phyloP scores from a whole-genome alignment of 2,888 invertebrate species.

The Trypoxylon attenuatum region DNA sequence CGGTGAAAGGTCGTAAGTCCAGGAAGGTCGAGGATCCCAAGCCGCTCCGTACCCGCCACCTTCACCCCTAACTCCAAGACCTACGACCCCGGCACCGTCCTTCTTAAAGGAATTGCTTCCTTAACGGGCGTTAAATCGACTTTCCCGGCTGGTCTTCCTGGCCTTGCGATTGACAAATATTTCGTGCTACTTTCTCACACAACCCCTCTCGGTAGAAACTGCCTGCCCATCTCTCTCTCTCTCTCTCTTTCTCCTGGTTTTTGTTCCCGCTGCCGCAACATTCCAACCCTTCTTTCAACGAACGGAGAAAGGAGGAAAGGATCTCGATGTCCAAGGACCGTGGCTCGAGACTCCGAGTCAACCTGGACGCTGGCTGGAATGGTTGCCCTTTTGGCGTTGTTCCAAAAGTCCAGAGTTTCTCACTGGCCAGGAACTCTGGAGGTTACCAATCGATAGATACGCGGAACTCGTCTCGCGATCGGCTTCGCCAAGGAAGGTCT shows the following conservation, averaged over 20 bases:
- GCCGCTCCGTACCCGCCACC: slow-evolving; percentile 3
- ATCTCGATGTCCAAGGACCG: slow-evolving; percentile 13
- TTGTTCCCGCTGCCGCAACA: not conserved
- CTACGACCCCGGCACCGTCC: slow-evolving; percentile 37
- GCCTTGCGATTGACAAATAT: slow-evolving; percentile 65
- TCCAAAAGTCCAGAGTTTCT: slow-evolving; percentile 53
- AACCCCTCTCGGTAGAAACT: not conserved
- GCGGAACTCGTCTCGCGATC: too few relatives aligned
- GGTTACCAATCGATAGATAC: slow-evolving; percentile 47
- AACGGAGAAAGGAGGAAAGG: too few relatives aligned
- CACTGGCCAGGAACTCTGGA: slow-evolving; percentile 22
- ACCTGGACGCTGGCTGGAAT: slow-evolving; percentile 49
- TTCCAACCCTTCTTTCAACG: slow-evolving; percentile 11
- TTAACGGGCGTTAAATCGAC: slow-evolving; percentile 61
- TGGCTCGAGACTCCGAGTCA: slow-evolving; percentile 30
- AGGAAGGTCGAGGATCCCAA: slow-evolving; percentile 50
- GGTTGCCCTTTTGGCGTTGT: slow-evolving; percentile 53
- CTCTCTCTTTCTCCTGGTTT: slow-evolving; percentile 6
- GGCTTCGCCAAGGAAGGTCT: too few relatives aligned
- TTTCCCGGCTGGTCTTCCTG: slow-evolving; percentile 41
- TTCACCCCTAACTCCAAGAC: slow-evolving; percentile 11
- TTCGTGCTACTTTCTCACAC: slow-evolving; percentile 49
- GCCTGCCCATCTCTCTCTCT: not conserved
- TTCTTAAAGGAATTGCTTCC: slow-evolving; percentile 58
- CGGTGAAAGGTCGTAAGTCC: slow-evolving; percentile 54